Evolutionary conservation across 2,113 vertebrate species (phyloP).

Genomic region (Ardeotis arabs): DNA sequence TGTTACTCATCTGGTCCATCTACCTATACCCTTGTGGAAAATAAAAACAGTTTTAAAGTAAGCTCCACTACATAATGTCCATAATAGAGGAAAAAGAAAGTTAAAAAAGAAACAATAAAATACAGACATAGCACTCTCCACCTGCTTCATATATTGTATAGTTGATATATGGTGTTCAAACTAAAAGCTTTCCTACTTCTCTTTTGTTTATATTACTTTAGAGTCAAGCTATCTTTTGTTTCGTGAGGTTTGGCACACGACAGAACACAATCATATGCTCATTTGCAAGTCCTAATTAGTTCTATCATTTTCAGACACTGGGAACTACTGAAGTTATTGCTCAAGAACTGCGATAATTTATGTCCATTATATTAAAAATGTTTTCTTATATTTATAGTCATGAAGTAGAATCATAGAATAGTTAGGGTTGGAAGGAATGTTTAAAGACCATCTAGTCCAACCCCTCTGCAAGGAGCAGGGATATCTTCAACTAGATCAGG

Average conservation of each 20-base stretch:
- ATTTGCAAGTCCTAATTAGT: constrained; percentile 1
- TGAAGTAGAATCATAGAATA: not conserved
- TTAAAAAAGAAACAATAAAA: not conserved
- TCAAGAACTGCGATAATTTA: not conserved
- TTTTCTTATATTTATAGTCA: not conserved
- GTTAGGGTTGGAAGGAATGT: too few relatives aligned
- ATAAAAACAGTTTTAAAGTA: not conserved
- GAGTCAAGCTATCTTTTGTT: not conserved
- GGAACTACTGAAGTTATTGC: not conserved
- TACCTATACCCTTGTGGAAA: not conserved
- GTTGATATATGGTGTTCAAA: not conserved
- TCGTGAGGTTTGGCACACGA: not conserved
- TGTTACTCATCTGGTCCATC: accelerated
- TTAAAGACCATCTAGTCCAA: too few relatives aligned
- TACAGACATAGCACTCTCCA: not conserved
- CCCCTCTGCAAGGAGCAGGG: too few relatives aligned
- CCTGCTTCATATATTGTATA: not conserved
- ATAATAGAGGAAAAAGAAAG: too few relatives aligned
- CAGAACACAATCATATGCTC: not conserved
- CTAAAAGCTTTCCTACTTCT: not conserved
- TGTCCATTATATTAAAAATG: not conserved
- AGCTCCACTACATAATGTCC: not conserved
- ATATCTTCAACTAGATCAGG: too few relatives aligned
- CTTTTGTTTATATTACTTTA: not conserved
- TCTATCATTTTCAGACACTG: not conserved